Conservation (phyloP, 2,113 vertebrate species). For the Apodemus sylvaticus region DNA sequence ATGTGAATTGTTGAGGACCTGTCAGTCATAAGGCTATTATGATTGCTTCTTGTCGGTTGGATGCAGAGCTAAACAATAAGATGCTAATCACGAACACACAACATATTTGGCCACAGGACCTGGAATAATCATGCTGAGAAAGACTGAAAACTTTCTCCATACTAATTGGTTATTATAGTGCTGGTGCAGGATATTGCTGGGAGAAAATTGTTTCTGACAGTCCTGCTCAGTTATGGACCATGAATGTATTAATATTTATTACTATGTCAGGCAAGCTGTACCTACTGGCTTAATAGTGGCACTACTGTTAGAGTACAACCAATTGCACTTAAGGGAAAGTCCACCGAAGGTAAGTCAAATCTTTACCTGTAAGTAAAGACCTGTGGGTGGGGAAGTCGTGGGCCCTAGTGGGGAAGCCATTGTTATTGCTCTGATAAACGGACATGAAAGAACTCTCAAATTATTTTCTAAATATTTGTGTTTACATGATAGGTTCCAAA, state of each 20-base stretch:
- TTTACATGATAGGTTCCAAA: neutral
- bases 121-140: neutral
- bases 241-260: too few species aligned
- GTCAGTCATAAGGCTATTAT: neutral
- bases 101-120: neutral
- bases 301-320: neutral
- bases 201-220: neutral
- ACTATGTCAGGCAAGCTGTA: neutral
- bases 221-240: neutral
- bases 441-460: neutral
- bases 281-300: too few species aligned
- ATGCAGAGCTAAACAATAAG: neutral
- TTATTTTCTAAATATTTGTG: neutral
- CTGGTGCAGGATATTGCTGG: neutral
- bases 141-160: neutral
- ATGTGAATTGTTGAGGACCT: neutral
- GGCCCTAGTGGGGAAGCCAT: neutral
- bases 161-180: neutral
- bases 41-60: neutral
- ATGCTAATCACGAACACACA: neutral
- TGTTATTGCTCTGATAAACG: neutral
- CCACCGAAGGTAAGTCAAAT: neutral
- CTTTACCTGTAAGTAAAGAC: neutral
- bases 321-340: neutral
- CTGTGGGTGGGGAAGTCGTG: neutral